Evolutionary conservation across 2,888 invertebrate species (phyloP), one percentile per base, ranked within the genome.

Genomic region (Agrotis ipsilon): DNA sequence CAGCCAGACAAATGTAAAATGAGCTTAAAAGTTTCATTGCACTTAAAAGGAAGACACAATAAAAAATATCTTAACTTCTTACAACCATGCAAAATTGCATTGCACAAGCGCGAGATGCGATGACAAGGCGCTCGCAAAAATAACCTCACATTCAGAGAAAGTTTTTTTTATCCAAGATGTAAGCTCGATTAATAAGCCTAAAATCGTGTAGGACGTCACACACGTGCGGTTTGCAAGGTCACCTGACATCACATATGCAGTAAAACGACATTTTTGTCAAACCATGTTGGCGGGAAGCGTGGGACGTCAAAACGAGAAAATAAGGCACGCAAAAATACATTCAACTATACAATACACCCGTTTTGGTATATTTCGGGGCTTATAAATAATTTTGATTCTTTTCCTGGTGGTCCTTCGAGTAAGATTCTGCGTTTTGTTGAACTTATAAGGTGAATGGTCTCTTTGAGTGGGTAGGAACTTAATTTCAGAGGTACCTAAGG

Each of bases 161-260:
- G 82, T 69, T 68, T 57, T 68, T 54, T 67, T 64, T 63, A 67
- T 64, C 24, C 63, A 73, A 73, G 57, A 58, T 63, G 60, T 32
- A 60, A 68, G 55, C 49, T n/a, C 54, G 59, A 68, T 75, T 76
- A 76, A 69, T 72, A 73, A 80, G 63, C 75, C 72, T 80, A 82
- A 81, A 83, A 70, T 75, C 62, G 80, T 79, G 84, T 85, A 78
- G 83, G 83, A 84, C 68, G 74, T 62, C 59, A n/a, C 68, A 66
- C 78, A 79, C 82, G 81, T 82, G 83, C 68, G 73, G 72, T 63
- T 68, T 75, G 80, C 86, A 86, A 86, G 86, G 86, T 86, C 86
- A 75, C 52, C 60, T 87, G 87, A 86, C 84, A 85, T 88, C 86
- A 87, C 81, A 83, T 71, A 75, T 87, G 88, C 88, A 87, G 85